Evolutionary conservation across 2,888 invertebrate genomes (phyloP).

Genomic region (Thera obeliscata): DNA sequence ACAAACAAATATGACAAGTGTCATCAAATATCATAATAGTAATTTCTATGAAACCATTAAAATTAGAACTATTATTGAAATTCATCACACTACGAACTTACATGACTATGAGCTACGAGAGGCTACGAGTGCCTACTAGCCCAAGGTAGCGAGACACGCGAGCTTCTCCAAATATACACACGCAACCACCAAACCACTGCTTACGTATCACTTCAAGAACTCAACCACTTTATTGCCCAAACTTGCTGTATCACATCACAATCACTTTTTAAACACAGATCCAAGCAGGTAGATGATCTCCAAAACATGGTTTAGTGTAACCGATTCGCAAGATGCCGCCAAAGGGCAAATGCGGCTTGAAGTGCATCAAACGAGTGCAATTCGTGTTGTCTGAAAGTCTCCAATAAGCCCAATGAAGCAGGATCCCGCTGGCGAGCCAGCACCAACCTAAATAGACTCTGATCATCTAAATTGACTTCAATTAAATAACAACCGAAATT

Average conservation of each 20-base stretch:
- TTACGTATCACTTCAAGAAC: slow-evolving; percentile 36
- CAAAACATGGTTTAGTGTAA: slow-evolving; percentile 43
- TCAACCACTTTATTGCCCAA: slow-evolving; percentile 19
- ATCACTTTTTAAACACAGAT: slow-evolving; percentile 24
- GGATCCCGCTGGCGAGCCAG: slow-evolving; percentile 83
- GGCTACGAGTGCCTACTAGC: slow-evolving; percentile 23
- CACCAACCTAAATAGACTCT: slow-evolving; percentile 85
- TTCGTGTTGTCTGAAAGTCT: slow-evolving; percentile 84
- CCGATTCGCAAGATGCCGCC: slow-evolving; percentile 53
- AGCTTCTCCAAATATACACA: slow-evolving; percentile 41
- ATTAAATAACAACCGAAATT: slow-evolving; percentile 85
- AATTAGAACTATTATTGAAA: too few species aligned
- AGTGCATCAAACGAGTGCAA: slow-evolving; percentile 82
- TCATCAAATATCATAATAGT: too few species aligned
- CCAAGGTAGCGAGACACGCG: slow-evolving; percentile 23
- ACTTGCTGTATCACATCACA: slow-evolving; percentile 18
- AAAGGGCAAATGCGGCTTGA: slow-evolving; percentile 72
- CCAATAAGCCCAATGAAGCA: slow-evolving; percentile 85
- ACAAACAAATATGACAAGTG: too few species aligned
- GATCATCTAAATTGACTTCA: slow-evolving; percentile 85
- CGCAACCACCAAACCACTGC: slow-evolving; percentile 38
- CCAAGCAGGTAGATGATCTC: not conserved
- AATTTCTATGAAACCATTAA: too few species aligned
- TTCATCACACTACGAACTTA: slow-evolving; percentile 28
- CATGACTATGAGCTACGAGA: slow-evolving; percentile 20